Conservation (phyloP, 2,888 invertebrate genomes). For the Pammene aurita region DNA sequence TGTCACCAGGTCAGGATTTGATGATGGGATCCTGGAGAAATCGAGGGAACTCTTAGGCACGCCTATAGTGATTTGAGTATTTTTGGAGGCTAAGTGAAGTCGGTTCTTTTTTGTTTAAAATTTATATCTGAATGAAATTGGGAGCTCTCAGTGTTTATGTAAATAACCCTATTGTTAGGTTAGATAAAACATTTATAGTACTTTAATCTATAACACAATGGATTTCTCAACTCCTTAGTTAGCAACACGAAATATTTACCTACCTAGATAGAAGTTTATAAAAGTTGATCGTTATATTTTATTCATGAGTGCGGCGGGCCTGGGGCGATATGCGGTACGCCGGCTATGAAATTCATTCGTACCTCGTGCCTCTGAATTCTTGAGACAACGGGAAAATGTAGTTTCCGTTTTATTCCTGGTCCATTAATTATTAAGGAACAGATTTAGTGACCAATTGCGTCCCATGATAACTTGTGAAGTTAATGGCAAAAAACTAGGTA, state of each 20-base stretch:
- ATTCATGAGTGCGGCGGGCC: slow-evolving; percentile 27
- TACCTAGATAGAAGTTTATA: slow-evolving; percentile 29
- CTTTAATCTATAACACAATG: not conserved
- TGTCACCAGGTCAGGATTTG: too few species aligned
- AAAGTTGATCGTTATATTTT: slow-evolving; percentile 31
- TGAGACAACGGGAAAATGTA: slow-evolving; percentile 9
- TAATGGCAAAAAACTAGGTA: too few species aligned
- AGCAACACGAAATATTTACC: slow-evolving; percentile 21
- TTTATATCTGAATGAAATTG: not conserved
- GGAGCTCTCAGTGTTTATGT: slow-evolving; percentile 14
- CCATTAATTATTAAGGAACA: too few species aligned
- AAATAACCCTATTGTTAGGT: slow-evolving; percentile 1
- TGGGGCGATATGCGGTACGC: not conserved
- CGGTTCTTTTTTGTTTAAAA: too few species aligned
- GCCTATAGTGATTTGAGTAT: too few species aligned
- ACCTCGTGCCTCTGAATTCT: slow-evolving; percentile 6
- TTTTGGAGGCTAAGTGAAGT: too few species aligned
- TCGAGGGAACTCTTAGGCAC: too few species aligned
- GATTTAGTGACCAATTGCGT: too few species aligned
- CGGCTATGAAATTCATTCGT: slow-evolving; percentile 17
- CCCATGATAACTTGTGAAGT: too few species aligned
- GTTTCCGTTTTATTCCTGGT: not conserved
- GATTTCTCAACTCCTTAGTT: slow-evolving; percentile 17
- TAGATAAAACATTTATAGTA: slow-evolving; percentile 16
- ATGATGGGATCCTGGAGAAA: too few species aligned